A percentile compares a stretch with the other conserved stretches of the same genome.
phyloP scores from a whole-genome alignment of 2,797 vertebrate genomes.

The Peromyscus aztecus region DNA sequence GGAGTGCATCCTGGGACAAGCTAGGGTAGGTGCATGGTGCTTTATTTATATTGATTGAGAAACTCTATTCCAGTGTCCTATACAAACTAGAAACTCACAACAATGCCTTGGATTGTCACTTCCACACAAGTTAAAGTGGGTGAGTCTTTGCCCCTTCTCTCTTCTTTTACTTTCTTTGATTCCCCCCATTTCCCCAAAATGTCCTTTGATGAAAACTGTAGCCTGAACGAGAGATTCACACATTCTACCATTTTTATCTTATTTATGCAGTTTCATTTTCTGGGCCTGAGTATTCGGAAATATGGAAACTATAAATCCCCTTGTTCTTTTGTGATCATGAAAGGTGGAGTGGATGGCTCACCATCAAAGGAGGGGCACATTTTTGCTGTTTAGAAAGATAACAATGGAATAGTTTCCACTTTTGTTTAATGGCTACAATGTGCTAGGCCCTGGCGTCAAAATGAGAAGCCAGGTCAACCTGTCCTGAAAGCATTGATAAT shows the following conservation, averaged over 20 bases:
- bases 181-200: not conserved
- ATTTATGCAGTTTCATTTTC: not conserved
- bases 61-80: constrained; percentile 22
- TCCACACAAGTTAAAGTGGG: not conserved
- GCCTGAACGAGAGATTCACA: not conserved
- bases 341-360: not conserved
- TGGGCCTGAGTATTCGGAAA: not conserved
- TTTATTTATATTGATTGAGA: constrained; percentile 30
- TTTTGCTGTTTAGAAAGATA: constrained; percentile 57
- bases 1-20: constrained; percentile 29
- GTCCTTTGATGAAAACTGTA: not conserved
- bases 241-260: not conserved
- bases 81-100: constrained; percentile 28
- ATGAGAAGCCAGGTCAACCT: not conserved
- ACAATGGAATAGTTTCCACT: not conserved
- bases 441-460: not conserved
- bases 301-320: constrained; percentile 21
- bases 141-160: not conserved
- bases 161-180: not conserved
- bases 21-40: not conserved
- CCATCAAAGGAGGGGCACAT: not conserved
- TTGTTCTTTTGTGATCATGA: constrained; percentile 11
- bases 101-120: not conserved
- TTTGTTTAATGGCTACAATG: not conserved
- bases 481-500: not conserved